Evolutionary conservation across 2,113 vertebrate genomes (phyloP), one percentile per base, ranked within the genome.

Genomic region (Gasterosteus nipponicus): DNA sequence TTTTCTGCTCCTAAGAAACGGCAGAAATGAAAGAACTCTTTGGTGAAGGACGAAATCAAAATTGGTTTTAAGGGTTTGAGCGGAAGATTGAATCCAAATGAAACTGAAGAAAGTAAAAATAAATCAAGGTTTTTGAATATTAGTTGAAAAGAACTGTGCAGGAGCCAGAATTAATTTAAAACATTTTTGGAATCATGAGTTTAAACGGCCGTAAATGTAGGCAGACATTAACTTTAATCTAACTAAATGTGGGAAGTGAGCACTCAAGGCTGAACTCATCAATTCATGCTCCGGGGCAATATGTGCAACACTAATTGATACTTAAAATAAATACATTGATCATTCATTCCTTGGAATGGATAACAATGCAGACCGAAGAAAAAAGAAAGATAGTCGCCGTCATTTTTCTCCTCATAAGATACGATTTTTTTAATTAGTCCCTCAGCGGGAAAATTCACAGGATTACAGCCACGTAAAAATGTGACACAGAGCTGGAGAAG

Each of bases 41-140:
- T 39, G 14, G 46, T 7, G 16, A 22, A 53, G 12, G 10, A 72
- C 18, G n/a, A 33, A 46, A 53, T 22, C 38, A 9, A 72, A 59
- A 60, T 53, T 41, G 46, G 62, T 35, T 79, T 67, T 33, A 51
- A 35, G 19, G 42, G 56, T 44, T 71, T 51, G 38, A 59, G 10
- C 10, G 14, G 56, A 56, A 38, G 15, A 67, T 8, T 4, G n/a
- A 66, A 10, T 54, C 53, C 12, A 18, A 71, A 54, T 57, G 33
- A 51, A 65, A 51, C 10, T 7, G 6, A 38, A 47, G 4, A 47
- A 18, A 61, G 31, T 19, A 1, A 33, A 42, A 54, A 56, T n/a
- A 29, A 70, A 63, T 46, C 51, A 26, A 53, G 10, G 10, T 53
- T 54, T 54, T 47, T 69, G 19, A 62, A 53, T n/a, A 33, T 44